Evolutionary conservation across 2,888 invertebrate genomes (phyloP), one percentile per base, ranked within the genome.

Genomic region (Rhorus exstirpatorius): DNA sequence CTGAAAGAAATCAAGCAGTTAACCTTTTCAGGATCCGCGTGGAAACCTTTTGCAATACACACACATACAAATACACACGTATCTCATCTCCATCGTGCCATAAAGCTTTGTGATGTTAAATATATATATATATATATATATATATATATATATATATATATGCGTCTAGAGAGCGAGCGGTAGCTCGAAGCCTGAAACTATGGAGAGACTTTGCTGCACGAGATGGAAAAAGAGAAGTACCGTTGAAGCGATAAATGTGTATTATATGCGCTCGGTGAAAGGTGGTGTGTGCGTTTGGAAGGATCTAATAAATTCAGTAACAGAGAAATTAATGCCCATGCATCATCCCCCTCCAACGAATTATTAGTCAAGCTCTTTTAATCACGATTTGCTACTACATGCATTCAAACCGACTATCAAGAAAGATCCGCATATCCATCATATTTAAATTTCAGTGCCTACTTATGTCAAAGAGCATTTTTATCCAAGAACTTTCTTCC

Each of bases 21-120:
- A 86, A 87, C 87, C 87, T 87, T 88, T 88, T 76, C 81, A 81
- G 76, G 68, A 83, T 85, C 81, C 81, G 68, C 72, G 80, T 82
- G 74, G 79, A 83, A 86, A 87, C 84, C 86, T 87, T 86, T 85
- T 75, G 70, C 75, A 51, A 60, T 35, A 35, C 49, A 55, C 55
- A 80, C 67, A 14, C 8, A 44, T 41, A 55, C 12, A n/a, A 17
- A 68, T 8, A 78, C 70, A 72, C 51, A 72, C 60, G 14, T 63
- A 81, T 74, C 58, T 75, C 83, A 72, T 81, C 81, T 75, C 68
- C 49, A 83, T 76, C 71, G 53, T 26, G 67, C 55, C 58, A 67
- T 79, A 58, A 78, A 82, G 77, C 71, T 76, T 79, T 67, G 83
- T 71, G 79, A 80, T 82, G 78, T 71, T 82, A 82, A 83, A 83